Conservation (phyloP, 2,113 vertebrate species). For the Oenanthe melanoleuca region DNA sequence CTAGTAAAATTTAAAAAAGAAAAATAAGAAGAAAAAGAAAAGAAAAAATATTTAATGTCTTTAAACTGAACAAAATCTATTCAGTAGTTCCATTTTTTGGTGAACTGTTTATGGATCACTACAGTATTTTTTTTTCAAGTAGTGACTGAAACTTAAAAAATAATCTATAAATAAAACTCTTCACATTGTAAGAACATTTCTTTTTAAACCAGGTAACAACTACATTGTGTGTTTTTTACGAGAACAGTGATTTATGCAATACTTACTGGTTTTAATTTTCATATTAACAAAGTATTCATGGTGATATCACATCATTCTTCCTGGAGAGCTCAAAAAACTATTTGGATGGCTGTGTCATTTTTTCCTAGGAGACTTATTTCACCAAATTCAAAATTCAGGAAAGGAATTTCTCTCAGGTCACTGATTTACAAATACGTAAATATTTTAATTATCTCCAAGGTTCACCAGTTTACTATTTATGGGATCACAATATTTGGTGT, state of each 20-base stretch:
- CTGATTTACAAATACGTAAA: background rate
- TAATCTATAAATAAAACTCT: background rate
- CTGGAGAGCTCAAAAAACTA: background rate
- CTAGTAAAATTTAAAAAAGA: too few species aligned
- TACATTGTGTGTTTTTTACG: background rate
- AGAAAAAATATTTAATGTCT: background rate
- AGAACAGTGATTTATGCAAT: background rate
- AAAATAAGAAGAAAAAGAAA: too few species aligned
- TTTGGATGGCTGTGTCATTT: background rate
- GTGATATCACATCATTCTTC: background rate
- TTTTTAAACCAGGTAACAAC: background rate
- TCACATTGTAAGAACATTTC: background rate
- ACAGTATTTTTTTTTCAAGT: background rate
- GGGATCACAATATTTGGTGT: background rate
- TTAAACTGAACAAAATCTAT: conserved; percentile 34
- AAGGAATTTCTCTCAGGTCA: background rate
- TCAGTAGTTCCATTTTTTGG: conserved; percentile 36
- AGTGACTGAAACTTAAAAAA: background rate
- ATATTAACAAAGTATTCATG: background rate
- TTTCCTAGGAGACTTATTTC: background rate
- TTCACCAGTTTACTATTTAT: background rate
- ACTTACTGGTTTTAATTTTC: background rate
- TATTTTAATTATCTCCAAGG: background rate
- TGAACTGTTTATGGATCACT: background rate
- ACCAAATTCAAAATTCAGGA: background rate